Evolutionary conservation across 2,797 vertebrate species (phyloP), one percentile per base, ranked within the genome.

Genomic region (Aulostomus chinensis): DNA sequence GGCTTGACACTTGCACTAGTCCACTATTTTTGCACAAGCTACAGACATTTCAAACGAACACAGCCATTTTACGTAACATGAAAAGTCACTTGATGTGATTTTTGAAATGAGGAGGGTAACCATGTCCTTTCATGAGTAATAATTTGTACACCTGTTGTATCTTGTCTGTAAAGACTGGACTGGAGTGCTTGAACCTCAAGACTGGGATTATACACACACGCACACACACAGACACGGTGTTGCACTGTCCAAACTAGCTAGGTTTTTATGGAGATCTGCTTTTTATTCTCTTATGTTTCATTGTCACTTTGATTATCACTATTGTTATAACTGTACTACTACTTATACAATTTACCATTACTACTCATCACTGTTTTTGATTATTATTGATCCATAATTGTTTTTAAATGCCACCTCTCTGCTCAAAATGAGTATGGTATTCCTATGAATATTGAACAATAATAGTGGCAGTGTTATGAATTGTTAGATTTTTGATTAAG

Each of bases 231-330:
- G 30, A 86, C 70, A 81, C 52, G 45, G 84, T 90, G 84, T 88
- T 89, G 90, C 89, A 89, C 90, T 92, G 89, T 91, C 88, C 81
- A 83, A 88, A 85, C 64, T 87, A 88, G 84, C 86, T 88, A 77
- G 52, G 79, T 88, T 89, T 89, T 86, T 81, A 88, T 86, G 86
- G 87, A 92, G 89, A 90, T 86, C 85, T 87, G 86, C 80, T 92
- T 91, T 90, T 90, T 90, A 87, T 86, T 84, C 81, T 81, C 74
- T 75, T 80, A 59, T 63, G 80, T 92, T 91, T 87, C 86, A 90
- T 90, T 87, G 88, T 91, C 91, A 92, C 87, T 89, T 86, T 91
- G 83, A 90, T 89, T 92, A 90, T 92, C 90, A 90, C 90, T 89
- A 85, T 86, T 89, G 87, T 90, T 90, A 90, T 91, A 91, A 90